Conservation (phyloP, 2,888 invertebrate genomes). For the Apodemia mormo region DNA sequence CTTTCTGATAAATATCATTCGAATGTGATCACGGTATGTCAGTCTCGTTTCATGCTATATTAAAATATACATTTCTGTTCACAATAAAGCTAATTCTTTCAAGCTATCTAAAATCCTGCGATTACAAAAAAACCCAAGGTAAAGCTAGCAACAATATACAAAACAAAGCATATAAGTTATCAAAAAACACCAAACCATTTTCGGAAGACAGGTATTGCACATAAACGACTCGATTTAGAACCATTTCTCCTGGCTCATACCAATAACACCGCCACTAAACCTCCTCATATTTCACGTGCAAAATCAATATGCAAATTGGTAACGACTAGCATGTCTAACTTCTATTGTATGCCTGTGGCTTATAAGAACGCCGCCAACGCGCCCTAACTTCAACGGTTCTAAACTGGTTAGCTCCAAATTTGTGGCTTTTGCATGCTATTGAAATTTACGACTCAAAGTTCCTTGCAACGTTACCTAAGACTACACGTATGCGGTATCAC, state of each 20-base stretch:
- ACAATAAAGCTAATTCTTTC: too few relatives aligned
- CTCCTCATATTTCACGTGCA: constrained; percentile 47
- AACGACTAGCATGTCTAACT: constrained; percentile 52
- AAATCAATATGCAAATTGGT: constrained; percentile 65
- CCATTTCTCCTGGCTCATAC: constrained; percentile 22
- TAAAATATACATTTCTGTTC: too few relatives aligned
- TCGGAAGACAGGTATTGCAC: constrained; percentile 5
- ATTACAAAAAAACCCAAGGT: too few relatives aligned
- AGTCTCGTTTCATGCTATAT: too few relatives aligned
- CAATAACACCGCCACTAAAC: constrained; percentile 31
- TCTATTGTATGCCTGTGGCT: constrained; percentile 44
- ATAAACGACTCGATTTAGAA: constrained; percentile 5
- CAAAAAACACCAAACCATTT: not conserved
- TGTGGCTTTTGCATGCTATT: constrained; percentile 73
- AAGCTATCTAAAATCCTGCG: too few relatives aligned
- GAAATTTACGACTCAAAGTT: constrained; percentile 76
- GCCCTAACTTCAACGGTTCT: constrained; percentile 58
- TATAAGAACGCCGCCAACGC: constrained; percentile 54
- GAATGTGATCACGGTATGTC: too few relatives aligned
- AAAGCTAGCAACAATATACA: not conserved
- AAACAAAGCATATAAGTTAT: not conserved
- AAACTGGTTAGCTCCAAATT: constrained; percentile 64
- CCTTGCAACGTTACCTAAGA: constrained; percentile 46
- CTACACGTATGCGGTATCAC: constrained; percentile 37
- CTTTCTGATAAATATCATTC: too few relatives aligned